Evolutionary conservation across 1,140 invertebrate species (phyloP), one percentile per base, ranked within the genome.

Genomic region (Geopemphigus sp.): DNA sequence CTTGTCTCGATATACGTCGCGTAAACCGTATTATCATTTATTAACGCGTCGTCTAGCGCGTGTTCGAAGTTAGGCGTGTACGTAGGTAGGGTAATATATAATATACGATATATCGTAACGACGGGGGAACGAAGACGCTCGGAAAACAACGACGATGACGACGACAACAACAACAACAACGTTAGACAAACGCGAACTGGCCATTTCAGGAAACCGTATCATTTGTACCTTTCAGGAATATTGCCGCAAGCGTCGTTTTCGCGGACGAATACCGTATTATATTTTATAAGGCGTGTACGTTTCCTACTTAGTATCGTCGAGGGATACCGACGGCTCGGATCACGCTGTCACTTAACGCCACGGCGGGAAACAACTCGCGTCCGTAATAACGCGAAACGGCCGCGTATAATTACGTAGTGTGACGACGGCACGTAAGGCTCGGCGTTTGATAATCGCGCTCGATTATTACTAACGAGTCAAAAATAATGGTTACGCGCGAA

Each of bases 131-230:
- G n/a, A n/a, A n/a, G n/a, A 47, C 22, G 32, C 22, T 47, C n/a
- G 39, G n/a, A 47, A 50, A 68, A 68, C 66, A 68, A 68, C 22
- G 39, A 24, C 66, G 50, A 24, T 47, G 11, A n/a, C n/a, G n/a
- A n/a, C n/a, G n/a, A n/a, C n/a, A n/a, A n/a, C n/a, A n/a, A n/a
- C n/a, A n/a, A n/a, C n/a, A n/a, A n/a, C n/a, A n/a, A n/a, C n/a
- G n/a, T n/a, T 45, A 68, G 45, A 68, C 66, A 17, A 50, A n/a
- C 22, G 22, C 14, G 5, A 10, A 17, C 14, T 17, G 47, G 19
- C n/a, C 39, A 24, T 45, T 47, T 24, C n/a, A 39, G n/a, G 22
- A n/a, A 24, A 2, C 22, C 32, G 64, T 68, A 4, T n/a, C n/a
- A 39, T 22, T 32, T 66, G 22, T 47, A 47, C 12, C n/a, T 68